A percentile compares a stretch with the other conserved stretches of the same genome.
These are phyloP conservation scores for Watsonalla binaria DNA, from an alignment of 2,888 invertebrate genomes.

Conservation along the genomic window DNA sequence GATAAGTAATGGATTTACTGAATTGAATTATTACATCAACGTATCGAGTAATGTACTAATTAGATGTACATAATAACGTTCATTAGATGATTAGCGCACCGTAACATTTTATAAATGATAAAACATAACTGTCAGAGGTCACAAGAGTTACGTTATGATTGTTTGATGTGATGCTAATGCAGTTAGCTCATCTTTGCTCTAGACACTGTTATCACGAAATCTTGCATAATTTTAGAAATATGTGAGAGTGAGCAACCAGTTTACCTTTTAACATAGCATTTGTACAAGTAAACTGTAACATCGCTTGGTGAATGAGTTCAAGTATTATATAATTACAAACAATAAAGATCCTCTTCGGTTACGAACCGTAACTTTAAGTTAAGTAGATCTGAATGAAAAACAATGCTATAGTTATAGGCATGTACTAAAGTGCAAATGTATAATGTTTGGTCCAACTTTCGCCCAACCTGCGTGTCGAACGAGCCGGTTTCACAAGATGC, in stretches of 20 bases:
- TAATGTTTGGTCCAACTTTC: constrained; percentile 63
- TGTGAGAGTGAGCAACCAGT: constrained; percentile 1
- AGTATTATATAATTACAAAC: not conserved
- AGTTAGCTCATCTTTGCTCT: constrained; percentile 17
- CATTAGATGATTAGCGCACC: constrained; percentile 15
- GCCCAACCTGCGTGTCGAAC: constrained; percentile 69
- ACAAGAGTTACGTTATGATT: constrained; percentile 17
- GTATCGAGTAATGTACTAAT: not conserved
- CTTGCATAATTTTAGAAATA: constrained; percentile 11
- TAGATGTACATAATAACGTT: constrained; percentile 12
- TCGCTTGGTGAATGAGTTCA: not conserved
- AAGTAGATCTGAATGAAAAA: constrained; percentile 54
- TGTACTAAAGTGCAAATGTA: constrained; percentile 48
- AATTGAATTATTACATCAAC: not conserved
- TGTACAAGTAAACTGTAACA: constrained; percentile 11
- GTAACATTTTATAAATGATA: constrained; percentile 18
- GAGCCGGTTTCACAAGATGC: constrained; percentile 64
- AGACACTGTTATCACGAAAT: constrained; percentile 20
- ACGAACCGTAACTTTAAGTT: constrained; percentile 46
- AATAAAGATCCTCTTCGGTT: constrained; percentile 24
- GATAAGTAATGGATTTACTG: not conserved
- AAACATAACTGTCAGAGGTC: constrained; percentile 21
- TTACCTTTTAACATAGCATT: constrained; percentile 8
- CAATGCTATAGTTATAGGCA: constrained; percentile 50
- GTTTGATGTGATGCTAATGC: constrained; percentile 25